Percentiles rank a stretch among this genome's conserved stretches.
phyloP scores from a whole-genome alignment of 2,888 invertebrate genomes.

The Caenorhabditis imperialis region DNA sequence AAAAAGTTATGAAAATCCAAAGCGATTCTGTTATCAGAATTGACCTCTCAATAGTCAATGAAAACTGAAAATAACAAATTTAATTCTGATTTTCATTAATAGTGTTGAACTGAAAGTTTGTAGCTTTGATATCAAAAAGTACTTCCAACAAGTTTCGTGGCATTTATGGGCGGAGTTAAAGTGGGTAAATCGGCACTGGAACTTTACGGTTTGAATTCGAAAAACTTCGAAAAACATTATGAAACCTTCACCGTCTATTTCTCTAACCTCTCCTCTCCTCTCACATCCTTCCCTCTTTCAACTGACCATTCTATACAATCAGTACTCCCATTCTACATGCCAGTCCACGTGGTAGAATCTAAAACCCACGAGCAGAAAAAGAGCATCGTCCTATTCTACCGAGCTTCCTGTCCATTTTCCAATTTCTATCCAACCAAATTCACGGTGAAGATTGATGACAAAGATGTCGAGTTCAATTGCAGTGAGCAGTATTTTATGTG shows the following conservation, averaged over 20 bases:
- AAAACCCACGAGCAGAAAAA: neutral
- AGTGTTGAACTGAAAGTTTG: too few relatives aligned
- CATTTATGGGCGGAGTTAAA: too few relatives aligned
- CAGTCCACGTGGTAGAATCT: neutral
- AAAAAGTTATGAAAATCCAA: too few relatives aligned
- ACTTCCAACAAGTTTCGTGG: too few relatives aligned
- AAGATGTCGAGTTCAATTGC: slow-evolving; percentile 12
- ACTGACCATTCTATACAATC: neutral
- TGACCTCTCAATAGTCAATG: too few relatives aligned
- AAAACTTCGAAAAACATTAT: neutral
- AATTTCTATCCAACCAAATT: slow-evolving; percentile 23
- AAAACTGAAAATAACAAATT: too few relatives aligned
- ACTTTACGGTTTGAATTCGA: too few relatives aligned
- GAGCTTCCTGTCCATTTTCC: slow-evolving; percentile 12
- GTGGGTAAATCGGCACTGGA: too few relatives aligned
- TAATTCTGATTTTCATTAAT: too few relatives aligned
- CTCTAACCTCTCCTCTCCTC: neutral
- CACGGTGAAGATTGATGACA: neutral
- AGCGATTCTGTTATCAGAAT: too few relatives aligned
- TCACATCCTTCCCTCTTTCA: neutral
- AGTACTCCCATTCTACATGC: slow-evolving; percentile 7
- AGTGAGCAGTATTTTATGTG: slow-evolving; percentile 38
- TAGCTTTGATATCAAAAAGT: too few relatives aligned
- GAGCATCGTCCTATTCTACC: slow-evolving; percentile 14
- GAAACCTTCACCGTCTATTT: neutral